Base-by-base conservation (phyloP, 1,140 invertebrate genomes). In the Belonocnema kinseyi region DNA sequence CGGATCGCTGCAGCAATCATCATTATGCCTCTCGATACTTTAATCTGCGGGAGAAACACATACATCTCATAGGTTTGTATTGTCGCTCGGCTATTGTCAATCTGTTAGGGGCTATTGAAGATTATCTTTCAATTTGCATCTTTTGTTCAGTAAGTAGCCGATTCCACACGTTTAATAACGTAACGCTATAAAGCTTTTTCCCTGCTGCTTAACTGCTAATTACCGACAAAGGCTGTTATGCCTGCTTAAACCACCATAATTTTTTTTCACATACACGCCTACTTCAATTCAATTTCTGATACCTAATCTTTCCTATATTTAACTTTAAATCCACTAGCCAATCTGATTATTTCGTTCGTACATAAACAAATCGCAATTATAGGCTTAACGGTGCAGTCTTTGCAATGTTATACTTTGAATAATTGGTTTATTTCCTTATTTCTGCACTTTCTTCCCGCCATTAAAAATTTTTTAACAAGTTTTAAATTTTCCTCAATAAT, bases 101-200 rank as follows among this genome's bases (percentile, higher is more conserved):
- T 78, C 74, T 82, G 77, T 80, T 78, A 70, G 26, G n/a, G 33
- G 53, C 53, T 75, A 51, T 74, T 74, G 76, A 51, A 46, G 56
- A 82, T 82, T 84, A 84, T 84, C 79, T 80, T 84, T 84, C 80
- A 82, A 82, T 84, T 84, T 82, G 73, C 80, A 66, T 80, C 80
- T 82, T 80, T 82, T 84, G 80, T 84, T 82, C 72, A 74, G 26
- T 79, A 82, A 84, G 77, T 82, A 54, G 76, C 72, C 78, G 50
- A 80, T 82, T 82, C 58, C 71, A 13, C 17, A 13, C 14, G n/a
- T 73, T 78, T 84, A 80, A 78, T 79, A 77, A 80, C 77, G 56
- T 76, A 76, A 84, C 74, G 61, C 75, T 80, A 79, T 82, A 79
- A 81, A 72, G 40, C 40, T 54, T 17, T 54, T 66, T 50, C 50